Percentiles rank a stretch among this genome's conserved stretches.
Conservation (phyloP, 2,888 invertebrate genomes). For the Diabrotica balteata region DNA sequence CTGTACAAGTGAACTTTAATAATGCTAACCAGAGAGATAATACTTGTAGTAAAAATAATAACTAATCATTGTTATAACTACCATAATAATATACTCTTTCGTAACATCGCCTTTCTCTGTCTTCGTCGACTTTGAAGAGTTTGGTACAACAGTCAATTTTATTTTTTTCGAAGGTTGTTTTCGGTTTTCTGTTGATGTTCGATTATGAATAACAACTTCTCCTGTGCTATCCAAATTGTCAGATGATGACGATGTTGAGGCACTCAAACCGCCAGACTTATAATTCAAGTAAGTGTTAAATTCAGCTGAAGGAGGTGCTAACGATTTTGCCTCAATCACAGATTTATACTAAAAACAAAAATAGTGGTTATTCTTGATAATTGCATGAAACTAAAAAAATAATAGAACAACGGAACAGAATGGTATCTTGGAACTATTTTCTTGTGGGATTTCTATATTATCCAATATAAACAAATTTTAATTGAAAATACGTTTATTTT, state of each 20-base stretch:
- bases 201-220: conserved; percentile 46
- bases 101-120: conserved; percentile 31
- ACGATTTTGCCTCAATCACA: conserved; percentile 4
- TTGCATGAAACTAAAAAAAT: no score
- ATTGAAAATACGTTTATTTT: no score
- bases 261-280: not conserved
- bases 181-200: conserved; percentile 20
- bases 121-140: conserved; percentile 15
- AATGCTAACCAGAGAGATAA: conserved; percentile 14
- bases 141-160: conserved; percentile 40
- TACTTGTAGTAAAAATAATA: conserved; percentile 38
- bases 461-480: no score
- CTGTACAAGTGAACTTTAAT: not conserved
- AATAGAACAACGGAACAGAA: no score
- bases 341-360: conserved; percentile 24
- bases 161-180: conserved; percentile 42
- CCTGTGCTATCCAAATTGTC: conserved; percentile 20
- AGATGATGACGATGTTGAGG: conserved; percentile 12
- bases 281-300: conserved; percentile 33
- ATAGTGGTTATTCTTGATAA: no score
- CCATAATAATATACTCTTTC: conserved; percentile 54
- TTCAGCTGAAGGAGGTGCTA: conserved; percentile 21
- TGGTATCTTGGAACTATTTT: no score
- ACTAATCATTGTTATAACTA: conserved; percentile 49
- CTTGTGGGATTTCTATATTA: no score